Evolutionary conservation across 2,113 vertebrate genomes (phyloP).

Genomic region (Odocoileus virginianus): DNA sequence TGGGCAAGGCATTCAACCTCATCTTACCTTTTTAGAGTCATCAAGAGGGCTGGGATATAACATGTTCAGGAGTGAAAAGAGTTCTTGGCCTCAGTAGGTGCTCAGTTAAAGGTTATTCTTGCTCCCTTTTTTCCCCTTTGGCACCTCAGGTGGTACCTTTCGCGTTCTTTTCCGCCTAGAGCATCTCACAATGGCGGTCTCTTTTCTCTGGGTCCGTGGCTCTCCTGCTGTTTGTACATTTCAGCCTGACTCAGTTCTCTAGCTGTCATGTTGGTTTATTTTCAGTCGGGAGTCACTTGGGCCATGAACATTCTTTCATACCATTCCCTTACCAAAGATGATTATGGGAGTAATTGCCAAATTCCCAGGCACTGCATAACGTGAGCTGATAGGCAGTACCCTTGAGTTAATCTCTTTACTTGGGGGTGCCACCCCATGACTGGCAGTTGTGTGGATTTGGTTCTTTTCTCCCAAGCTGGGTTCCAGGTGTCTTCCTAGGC

Average conservation of each 20-base stretch:
- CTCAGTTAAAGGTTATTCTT: neutral
- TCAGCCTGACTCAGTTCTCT: neutral
- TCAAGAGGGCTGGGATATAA: neutral
- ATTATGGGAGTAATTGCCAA: neutral
- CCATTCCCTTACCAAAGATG: neutral
- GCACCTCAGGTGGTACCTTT: neutral
- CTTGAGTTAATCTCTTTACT: neutral
- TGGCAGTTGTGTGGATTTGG: neutral
- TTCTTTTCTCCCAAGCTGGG: neutral
- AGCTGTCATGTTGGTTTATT: neutral
- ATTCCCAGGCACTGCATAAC: neutral
- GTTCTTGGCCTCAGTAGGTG: neutral
- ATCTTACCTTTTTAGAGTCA: neutral
- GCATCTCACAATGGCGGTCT: rapidly evolving
- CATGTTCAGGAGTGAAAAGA: neutral
- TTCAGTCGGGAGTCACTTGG: neutral
- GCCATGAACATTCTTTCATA: neutral
- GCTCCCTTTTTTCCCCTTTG: neutral
- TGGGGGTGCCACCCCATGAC: neutral
- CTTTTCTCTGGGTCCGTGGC: rapidly evolving
- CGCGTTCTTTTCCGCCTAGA: neutral
- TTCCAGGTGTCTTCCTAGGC: neutral
- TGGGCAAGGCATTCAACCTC: neutral
- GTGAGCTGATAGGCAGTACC: neutral
- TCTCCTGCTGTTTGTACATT: neutral